Evolutionary conservation across 2,113 vertebrate genomes (phyloP), one percentile per base, ranked within the genome.

Genomic region (Boulengeromyrus knoepffleri): DNA sequence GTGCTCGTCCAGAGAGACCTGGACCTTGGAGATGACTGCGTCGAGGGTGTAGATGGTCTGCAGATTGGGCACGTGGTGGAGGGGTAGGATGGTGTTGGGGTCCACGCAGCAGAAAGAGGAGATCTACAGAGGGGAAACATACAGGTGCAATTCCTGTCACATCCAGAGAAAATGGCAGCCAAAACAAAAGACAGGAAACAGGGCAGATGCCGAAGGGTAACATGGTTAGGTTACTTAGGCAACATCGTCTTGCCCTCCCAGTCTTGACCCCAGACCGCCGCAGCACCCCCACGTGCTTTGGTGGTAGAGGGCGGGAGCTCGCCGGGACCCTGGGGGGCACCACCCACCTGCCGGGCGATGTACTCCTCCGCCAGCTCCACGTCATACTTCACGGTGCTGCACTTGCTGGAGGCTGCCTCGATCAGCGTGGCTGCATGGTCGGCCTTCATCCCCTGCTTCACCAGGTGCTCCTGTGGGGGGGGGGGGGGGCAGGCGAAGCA

Each of bases 351-450:
- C 91, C 96, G 95, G 90, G 98, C 98, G 89, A 99, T 98, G 93
- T 98, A 99, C n/a, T 99, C 99, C 93, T 99, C 99, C 21, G 97
- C 98, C 85, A 99, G 96, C 62, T 99, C 98, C 90, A 99, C 98
- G 0, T 99, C 98, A 0, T 99, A 99, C 90, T 98, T 99, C 70
- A 99, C 97, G 0, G 96, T 97, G 92, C 96, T 98, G 94, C 98
- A 99, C 93, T 97, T 98, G 89, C 95, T 94, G 6, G 96, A 95
- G 0, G 97, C 97, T 92, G 96, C 89, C 62, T 98, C 98, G 12
- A 97, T 93, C 52, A 99, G 94, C 80, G 97, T 95, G n/a, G 95
- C 93, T 15, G 98, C 97, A 39, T 97, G 97, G n/a, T 99, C 98
- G 0, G 95, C 89, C 92, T 98, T 99, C 97, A 99, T 97, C 85